Base-by-base conservation (phyloP, 1,140 invertebrate species). In the Scaptomyza hsui region DNA sequence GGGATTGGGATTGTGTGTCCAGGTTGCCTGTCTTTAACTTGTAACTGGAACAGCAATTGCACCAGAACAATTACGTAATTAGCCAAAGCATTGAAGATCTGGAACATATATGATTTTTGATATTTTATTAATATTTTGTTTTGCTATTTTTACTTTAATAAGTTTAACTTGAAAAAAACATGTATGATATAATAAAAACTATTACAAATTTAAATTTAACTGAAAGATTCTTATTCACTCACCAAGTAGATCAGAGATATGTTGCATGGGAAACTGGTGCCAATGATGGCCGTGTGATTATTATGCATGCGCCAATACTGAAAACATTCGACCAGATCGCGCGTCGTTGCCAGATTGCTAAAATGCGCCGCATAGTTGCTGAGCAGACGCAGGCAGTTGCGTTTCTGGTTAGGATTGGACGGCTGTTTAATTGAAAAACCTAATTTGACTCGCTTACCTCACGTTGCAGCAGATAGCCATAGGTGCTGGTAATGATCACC, bases 221-320 rank as follows among this genome's bases (percentile, higher is more conserved):
- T 24, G 24, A 7, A 32, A 5, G 6, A 24, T 5, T 1, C 5
- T 48, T 4, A 10, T 2, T 13, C 1, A n/a, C 35, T 56, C 56
- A 89, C 89, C 80, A 85, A 9, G 45, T 73, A 89, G 18, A 85
- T 69, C 18, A 88, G 29, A 5, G 55, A 65, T 13, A 79, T 26
- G 70, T 75, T 78, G 12, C 73, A 75, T 10, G 13, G 10, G 1
- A 65, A 52, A 7, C 21, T 75, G 13, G 19, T 73, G 12, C 89
- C 83, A 16, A 90, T 51, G 19, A 49, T 48, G 1, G 75, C 59
- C 13, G 35, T 26, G 3, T 79, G 70, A 2, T 61, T 71, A 13
- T 90, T 89, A 18, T 90, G 89, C 68, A 89, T 85, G 12, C 60
- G 61, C 89, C 89, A 90, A 44, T 90, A 78, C 26, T 79, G 78